Conservation (phyloP, 2,797 vertebrate genomes). For the Premnoplex brunnescens region DNA sequence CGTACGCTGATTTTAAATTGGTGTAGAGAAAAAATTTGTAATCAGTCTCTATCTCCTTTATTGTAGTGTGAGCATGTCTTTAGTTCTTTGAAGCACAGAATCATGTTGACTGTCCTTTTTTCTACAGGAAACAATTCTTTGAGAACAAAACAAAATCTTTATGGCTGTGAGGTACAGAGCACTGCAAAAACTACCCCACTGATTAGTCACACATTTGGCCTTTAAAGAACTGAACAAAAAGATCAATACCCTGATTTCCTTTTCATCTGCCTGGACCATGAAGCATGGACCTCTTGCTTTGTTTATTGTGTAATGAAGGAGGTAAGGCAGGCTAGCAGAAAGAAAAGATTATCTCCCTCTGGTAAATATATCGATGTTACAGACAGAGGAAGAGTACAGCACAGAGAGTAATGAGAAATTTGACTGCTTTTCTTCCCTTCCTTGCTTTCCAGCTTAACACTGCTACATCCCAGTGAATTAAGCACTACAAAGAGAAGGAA, state of each 20-base stretch:
- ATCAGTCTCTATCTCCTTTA: not conserved
- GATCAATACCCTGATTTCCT: slow-evolving; percentile 73
- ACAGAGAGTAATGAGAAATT: slow-evolving; percentile 69
- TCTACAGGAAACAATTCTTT: not conserved
- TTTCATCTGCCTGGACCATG: slow-evolving; percentile 60
- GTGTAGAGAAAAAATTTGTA: not conserved
- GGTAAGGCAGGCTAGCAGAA: slow-evolving; percentile 27
- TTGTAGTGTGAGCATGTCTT: not conserved
- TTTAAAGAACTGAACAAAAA: slow-evolving; percentile 57
- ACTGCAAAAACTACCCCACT: not conserved
- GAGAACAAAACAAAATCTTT: not conserved
- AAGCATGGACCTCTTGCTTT: slow-evolving; percentile 69
- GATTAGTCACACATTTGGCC: slow-evolving; percentile 41
- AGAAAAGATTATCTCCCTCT: slow-evolving; percentile 66
- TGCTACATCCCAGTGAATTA: slow-evolving; percentile 66
- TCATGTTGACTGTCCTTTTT: not conserved
- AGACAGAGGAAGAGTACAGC: slow-evolving; percentile 42
- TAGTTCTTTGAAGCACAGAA: not conserved
- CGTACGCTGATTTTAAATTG: not conserved
- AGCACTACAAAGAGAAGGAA: slow-evolving; percentile 64
- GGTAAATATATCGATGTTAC: slow-evolving; percentile 74
- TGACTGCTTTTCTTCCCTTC: not conserved
- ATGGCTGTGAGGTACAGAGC: slow-evolving; percentile 11
- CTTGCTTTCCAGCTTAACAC: not conserved
- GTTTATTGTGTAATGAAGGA: slow-evolving; percentile 69